A percentile compares a stretch with the other conserved stretches of the same genome.
phyloP scores from a whole-genome alignment of 1,140 invertebrate genomes.

The Eubasilissa regina region DNA sequence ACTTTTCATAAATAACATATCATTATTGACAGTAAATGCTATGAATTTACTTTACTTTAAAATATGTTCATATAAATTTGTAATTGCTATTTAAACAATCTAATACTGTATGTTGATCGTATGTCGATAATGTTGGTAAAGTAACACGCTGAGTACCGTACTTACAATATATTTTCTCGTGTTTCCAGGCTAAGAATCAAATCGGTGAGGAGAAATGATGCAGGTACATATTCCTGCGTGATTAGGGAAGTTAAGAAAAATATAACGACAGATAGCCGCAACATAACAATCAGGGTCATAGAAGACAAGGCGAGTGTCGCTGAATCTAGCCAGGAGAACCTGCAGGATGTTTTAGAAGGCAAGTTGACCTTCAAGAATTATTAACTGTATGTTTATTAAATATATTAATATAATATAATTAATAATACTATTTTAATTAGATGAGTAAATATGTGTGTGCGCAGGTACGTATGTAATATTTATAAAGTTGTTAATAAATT shows the following conservation, averaged over 20 bases:
- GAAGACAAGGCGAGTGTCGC: constrained; percentile 59
- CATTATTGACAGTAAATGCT: too few species aligned
- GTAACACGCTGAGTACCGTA: too few species aligned
- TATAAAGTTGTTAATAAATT: too few species aligned
- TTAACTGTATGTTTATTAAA: neutral
- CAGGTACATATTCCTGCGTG: constrained; percentile 67
- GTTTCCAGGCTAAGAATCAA: constrained; percentile 67
- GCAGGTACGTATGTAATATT: too few species aligned
- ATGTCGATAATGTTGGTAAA: too few species aligned
- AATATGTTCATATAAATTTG: too few species aligned
- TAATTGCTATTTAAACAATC: too few species aligned
- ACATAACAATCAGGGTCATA: constrained; percentile 62
- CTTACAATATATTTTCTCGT: neutral
- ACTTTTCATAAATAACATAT: too few species aligned
- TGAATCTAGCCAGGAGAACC: constrained; percentile 41
- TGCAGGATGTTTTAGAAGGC: constrained; percentile 58
- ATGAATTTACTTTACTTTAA: too few species aligned
- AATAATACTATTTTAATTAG: too few species aligned
- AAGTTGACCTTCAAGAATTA: neutral
- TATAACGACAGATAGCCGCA: constrained; percentile 62
- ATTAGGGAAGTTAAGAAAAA: constrained; percentile 62
- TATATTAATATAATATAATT: neutral
- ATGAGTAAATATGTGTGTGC: too few species aligned
- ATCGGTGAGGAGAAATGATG: constrained; percentile 64
- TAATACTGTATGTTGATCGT: too few species aligned